Conservation (phyloP, 2,888 invertebrate genomes). For the Drosophila kokeensis region DNA sequence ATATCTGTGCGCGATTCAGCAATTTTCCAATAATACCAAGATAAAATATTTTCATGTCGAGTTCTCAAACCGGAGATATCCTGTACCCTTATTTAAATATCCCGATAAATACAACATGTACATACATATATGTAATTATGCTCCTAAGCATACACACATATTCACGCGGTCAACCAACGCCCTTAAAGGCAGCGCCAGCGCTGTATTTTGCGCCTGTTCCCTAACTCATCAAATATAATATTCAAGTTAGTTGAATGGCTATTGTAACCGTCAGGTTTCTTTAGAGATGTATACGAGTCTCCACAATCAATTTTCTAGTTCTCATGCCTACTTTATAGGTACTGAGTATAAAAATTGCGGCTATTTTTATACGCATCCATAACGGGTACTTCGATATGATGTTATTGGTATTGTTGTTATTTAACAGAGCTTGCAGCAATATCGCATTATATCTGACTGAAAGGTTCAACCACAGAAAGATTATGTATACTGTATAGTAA, state of each 20-base stretch:
- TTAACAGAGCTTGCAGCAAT: constrained; percentile 40
- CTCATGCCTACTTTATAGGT: neutral
- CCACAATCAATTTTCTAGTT: neutral
- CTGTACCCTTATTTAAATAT: neutral
- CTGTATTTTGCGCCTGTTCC: neutral
- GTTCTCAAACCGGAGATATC: neutral
- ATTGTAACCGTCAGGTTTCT: neutral
- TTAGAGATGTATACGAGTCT: neutral
- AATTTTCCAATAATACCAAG: constrained; percentile 49
- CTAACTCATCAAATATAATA: neutral
- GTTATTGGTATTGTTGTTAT: constrained; percentile 5
- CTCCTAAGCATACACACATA: neutral
- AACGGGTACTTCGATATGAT: neutral
- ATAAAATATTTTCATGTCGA: neutral
- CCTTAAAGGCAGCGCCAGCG: neutral
- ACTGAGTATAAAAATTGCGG: neutral
- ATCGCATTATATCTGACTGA: constrained; percentile 47
- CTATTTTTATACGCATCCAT: neutral
- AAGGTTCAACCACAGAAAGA: constrained; percentile 38
- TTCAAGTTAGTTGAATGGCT: neutral
- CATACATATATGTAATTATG: neutral
- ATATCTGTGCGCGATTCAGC: constrained; percentile 50
- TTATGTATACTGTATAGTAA: constrained; percentile 24
- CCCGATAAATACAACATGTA: neutral
- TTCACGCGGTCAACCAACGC: neutral